phyloP scores from a whole-genome alignment of 2,113 vertebrate species.

The Strix aluco region DNA sequence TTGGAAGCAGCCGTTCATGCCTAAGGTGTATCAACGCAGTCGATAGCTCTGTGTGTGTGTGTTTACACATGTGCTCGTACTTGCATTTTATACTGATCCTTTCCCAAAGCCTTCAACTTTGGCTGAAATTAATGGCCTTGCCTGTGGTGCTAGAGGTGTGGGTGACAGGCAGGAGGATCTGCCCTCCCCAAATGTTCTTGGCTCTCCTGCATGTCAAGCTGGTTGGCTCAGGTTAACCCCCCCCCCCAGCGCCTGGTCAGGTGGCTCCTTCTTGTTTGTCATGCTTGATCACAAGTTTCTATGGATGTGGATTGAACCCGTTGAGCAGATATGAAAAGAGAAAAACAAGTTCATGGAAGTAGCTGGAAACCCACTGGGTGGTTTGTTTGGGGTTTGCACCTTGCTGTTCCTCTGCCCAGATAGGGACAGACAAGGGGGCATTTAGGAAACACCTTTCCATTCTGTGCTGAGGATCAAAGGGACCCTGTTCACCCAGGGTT shows the following conservation, averaged over 20 bases:
- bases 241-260: neutral
- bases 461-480: neutral
- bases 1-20: neutral
- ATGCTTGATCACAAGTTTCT: neutral
- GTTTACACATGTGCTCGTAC: fast-evolving
- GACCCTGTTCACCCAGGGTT: neutral
- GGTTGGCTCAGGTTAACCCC: neutral
- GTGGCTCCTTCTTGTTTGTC: neutral
- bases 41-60: neutral
- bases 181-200: neutral
- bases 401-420: neutral
- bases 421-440: neutral
- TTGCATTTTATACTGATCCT: neutral
- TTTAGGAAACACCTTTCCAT: neutral
- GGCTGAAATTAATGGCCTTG: neutral
- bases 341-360: neutral
- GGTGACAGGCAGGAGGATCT: neutral
- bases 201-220: neutral
- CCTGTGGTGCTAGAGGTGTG: neutral
- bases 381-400: neutral
- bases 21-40: neutral
- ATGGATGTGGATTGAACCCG: neutral
- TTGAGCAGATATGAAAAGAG: neutral
- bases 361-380: neutral
- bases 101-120: neutral